These are phyloP conservation scores for Epicampocera succincta DNA, from an alignment of 2,888 invertebrate species.

Conservation along the genomic window DNA sequence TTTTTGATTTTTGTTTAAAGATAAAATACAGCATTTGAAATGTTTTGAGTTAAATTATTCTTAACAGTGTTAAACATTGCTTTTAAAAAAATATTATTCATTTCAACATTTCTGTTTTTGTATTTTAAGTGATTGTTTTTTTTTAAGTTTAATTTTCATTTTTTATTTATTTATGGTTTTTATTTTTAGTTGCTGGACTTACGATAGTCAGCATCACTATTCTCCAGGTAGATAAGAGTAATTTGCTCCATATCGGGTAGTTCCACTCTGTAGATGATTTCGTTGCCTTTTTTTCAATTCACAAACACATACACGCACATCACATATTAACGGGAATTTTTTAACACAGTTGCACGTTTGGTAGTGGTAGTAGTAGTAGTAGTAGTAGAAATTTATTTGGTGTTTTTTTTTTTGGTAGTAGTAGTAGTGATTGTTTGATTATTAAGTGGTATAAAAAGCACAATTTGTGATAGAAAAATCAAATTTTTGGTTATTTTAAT, in stretches of 20 bases:
- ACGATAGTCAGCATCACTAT: conserved; percentile 84
- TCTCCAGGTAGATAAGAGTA: conserved; percentile 96
- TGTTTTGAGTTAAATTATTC: conserved; percentile 59
- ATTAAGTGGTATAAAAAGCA: conserved; percentile 63
- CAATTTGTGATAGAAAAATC: conserved; percentile 64
- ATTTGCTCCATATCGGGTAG: conserved; percentile 96
- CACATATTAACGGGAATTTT: conserved; percentile 36
- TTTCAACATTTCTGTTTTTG: conserved; percentile 69
- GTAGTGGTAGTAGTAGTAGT: conserved; percentile 41
- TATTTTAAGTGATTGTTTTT: conserved; percentile 53
- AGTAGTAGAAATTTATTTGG: conserved; percentile 61
- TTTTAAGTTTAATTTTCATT: conserved; percentile 54
- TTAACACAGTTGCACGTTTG: conserved; percentile 43
- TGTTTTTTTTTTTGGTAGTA: conserved; percentile 55
- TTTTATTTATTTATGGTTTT: conserved; percentile 68
- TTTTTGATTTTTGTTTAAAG: conserved; percentile 54
- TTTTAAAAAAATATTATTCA: conserved; percentile 51
- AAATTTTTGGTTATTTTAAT: conserved; percentile 68
- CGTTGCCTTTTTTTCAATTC: conserved; percentile 83
- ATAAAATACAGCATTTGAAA: conserved; percentile 70
- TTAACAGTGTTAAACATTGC: conserved; percentile 71
- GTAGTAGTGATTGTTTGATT: conserved; percentile 48
- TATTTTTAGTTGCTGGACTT: conserved; percentile 81
- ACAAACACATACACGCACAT: conserved; percentile 52
- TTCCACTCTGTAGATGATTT: conserved; percentile 96